Evolutionary conservation across 1,140 invertebrate genomes (phyloP).

Genomic region (Trachymyrmex cornetzi): DNA sequence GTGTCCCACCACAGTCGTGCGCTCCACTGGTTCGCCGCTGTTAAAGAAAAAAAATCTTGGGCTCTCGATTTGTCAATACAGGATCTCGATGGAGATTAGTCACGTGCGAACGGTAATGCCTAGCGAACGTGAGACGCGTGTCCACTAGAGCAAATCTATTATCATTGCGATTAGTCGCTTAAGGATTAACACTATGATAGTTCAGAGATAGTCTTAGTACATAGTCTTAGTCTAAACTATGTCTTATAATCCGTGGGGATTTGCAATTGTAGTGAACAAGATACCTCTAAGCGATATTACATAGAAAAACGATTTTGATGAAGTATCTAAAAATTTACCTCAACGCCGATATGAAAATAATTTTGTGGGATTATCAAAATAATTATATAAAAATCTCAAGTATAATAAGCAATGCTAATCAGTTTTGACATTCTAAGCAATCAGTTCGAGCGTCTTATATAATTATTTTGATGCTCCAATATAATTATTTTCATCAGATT

Average conservation of each 20-base stretch:
- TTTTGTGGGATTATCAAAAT: too few species aligned
- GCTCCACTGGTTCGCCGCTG: constrained; percentile 33
- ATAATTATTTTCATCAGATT: too few species aligned
- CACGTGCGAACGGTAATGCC: constrained; percentile 77
- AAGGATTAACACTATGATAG: constrained; percentile 29
- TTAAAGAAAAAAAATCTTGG: constrained; percentile 65
- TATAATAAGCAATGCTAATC: too few species aligned
- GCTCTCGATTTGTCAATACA: constrained; percentile 80
- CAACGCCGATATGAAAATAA: too few species aligned
- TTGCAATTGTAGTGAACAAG: neutral
- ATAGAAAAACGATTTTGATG: too few species aligned
- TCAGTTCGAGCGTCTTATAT: too few species aligned
- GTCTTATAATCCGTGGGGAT: neutral
- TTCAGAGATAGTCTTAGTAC: constrained; percentile 16
- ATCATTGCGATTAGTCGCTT: constrained; percentile 43
- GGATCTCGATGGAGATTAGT: constrained; percentile 80
- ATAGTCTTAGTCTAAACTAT: neutral
- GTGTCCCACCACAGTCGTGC: constrained; percentile 61
- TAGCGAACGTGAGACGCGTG: constrained; percentile 65
- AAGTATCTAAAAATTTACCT: too few species aligned
- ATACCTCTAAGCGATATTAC: too few species aligned
- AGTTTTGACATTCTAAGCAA: too few species aligned
- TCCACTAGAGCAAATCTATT: constrained; percentile 51
- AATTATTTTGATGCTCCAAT: too few species aligned
- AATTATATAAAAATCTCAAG: too few species aligned